A percentile compares a stretch with the other conserved stretches of the same genome.
Evolutionary conservation across 2,113 vertebrate species (phyloP).

Genomic region (Tauraco erythrolophus): DNA sequence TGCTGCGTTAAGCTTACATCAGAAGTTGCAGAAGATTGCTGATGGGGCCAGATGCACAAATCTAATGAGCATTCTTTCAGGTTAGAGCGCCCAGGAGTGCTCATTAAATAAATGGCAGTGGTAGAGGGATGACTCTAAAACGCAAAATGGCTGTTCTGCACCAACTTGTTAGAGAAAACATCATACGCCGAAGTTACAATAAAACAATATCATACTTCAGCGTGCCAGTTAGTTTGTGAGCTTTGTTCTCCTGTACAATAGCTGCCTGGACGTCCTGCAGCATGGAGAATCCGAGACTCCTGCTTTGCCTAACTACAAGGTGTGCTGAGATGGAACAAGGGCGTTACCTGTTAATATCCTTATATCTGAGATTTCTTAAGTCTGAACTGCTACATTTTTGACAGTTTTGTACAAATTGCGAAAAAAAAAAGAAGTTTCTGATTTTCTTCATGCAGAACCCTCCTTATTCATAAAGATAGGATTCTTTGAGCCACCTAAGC

Average conservation of each 20-base stretch:
- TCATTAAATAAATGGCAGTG: conserved; percentile 75
- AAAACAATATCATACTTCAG: not conserved
- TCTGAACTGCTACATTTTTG: not conserved
- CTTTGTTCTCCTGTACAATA: not conserved
- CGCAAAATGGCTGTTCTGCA: not conserved
- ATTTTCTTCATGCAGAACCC: not conserved
- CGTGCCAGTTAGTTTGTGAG: not conserved
- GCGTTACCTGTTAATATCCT: not conserved
- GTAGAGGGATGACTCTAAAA: conserved; percentile 57
- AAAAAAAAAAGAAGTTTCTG: not conserved
- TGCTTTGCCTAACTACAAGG: not conserved
- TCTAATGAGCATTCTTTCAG: conserved; percentile 75
- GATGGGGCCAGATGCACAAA: conserved; percentile 71
- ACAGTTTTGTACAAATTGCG: not conserved
- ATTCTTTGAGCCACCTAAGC: not conserved
- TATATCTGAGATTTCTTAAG: not conserved
- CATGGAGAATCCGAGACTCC: not conserved
- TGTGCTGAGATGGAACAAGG: not conserved
- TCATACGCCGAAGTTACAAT: not conserved
- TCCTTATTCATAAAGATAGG: not conserved
- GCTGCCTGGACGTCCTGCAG: not conserved
- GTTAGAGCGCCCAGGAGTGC: conserved; percentile 76
- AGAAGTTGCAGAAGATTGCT: conserved; percentile 71
- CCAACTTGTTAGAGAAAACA: conserved; percentile 39
- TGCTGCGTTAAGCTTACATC: conserved; percentile 43